phyloP scores from a whole-genome alignment of 1,140 invertebrate genomes.

The Tachypleus tridentatus region DNA sequence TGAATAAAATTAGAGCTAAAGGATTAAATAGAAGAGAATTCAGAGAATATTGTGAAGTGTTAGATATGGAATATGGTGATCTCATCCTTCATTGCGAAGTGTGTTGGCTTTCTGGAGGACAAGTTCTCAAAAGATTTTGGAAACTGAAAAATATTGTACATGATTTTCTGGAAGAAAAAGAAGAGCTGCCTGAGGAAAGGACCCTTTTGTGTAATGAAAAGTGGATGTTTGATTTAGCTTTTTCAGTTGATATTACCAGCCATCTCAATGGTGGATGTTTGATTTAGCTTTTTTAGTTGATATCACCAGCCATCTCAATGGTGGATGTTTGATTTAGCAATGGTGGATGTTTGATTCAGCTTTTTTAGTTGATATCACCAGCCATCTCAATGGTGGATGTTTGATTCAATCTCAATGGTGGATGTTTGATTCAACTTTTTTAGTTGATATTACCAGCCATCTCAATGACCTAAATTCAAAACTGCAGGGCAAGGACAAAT shows the following conservation, averaged over 20 bases:
- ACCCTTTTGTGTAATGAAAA: neutral
- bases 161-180: neutral
- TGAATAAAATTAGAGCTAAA: neutral
- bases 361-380: too few relatives aligned
- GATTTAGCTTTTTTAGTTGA: too few relatives aligned
- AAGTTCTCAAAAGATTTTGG: too few relatives aligned
- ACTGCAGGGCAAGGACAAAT: constrained; percentile 1
- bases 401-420: too few relatives aligned
- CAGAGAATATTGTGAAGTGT: neutral
- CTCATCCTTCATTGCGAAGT: neutral
- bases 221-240: neutral
- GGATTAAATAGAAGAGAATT: neutral
- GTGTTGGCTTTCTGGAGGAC: neutral
- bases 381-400: too few relatives aligned
- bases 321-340: too few relatives aligned
- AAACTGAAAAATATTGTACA: too few relatives aligned
- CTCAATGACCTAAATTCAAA: constrained; percentile 6
- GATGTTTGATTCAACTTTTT: too few relatives aligned
- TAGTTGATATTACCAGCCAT: constrained; percentile 3
- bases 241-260: constrained; percentile 8
- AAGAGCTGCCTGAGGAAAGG: neutral
- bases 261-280: too few relatives aligned
- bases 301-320: too few relatives aligned
- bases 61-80: neutral
- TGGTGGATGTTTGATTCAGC: too few relatives aligned